Evolutionary conservation across 1,140 invertebrate genomes (phyloP).

Genomic region (Drosophila ogumai): DNA sequence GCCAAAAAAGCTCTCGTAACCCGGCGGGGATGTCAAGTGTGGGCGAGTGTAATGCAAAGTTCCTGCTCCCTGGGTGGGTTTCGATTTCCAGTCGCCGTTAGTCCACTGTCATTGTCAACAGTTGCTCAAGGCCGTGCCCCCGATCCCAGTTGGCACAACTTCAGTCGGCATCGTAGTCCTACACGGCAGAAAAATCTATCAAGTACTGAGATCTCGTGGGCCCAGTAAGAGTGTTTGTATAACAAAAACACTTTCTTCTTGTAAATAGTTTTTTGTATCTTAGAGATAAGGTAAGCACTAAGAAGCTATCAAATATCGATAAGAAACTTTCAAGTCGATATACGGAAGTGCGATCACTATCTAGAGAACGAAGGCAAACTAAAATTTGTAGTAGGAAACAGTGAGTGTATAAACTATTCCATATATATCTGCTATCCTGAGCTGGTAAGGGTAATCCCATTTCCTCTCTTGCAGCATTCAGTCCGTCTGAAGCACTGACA

Average conservation of each 20-base stretch:
- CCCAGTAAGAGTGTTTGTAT: too few species aligned
- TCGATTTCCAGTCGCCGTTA: conserved; percentile 29
- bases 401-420: not conserved
- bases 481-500: conserved; percentile 20
- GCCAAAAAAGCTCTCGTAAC: conserved; percentile 22
- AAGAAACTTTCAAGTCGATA: too few species aligned
- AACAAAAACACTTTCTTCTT: not conserved
- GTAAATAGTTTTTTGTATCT: too few species aligned
- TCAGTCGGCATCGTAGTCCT: not conserved
- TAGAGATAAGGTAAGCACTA: too few species aligned
- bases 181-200: not conserved
- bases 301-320: too few species aligned
- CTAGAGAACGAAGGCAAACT: too few species aligned
- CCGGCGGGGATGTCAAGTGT: conserved; percentile 4
- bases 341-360: too few species aligned
- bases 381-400: not conserved
- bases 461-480: not conserved
- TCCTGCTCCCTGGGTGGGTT: conserved; percentile 28
- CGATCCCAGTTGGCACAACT: conserved; percentile 5
- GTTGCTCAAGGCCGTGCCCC: conserved; percentile 14
- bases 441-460: not conserved
- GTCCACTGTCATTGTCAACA: conserved; percentile 47
- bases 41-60: conserved; percentile 41
- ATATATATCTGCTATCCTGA: not conserved
- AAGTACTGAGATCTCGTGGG: too few species aligned